A percentile compares a stretch with the other conserved stretches of the same genome.
phyloP scores from a whole-genome alignment of 2,797 vertebrate species.

The Borostomias antarcticus region DNA sequence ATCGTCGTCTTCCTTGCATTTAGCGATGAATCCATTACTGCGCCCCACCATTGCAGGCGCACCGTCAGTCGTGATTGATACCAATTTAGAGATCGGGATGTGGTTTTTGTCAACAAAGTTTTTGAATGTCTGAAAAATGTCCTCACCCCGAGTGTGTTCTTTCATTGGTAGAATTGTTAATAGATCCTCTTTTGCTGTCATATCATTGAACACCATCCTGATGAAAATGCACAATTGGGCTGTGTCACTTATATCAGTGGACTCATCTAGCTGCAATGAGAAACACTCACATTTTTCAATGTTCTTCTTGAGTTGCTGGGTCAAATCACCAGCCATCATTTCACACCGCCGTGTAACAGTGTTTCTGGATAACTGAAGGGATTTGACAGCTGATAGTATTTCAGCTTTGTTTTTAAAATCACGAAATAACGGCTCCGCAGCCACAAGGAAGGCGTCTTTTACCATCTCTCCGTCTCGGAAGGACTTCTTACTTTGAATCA shows the following conservation, averaged over 20 bases:
- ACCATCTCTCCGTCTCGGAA: too few species aligned
- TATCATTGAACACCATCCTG: slow-evolving; percentile 31
- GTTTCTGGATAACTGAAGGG: too few species aligned
- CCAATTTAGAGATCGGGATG: slow-evolving; percentile 18
- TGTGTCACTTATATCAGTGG: slow-evolving; percentile 17
- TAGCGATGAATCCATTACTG: slow-evolving; percentile 24
- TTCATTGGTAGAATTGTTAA: slow-evolving; percentile 22
- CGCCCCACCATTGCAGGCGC: slow-evolving; percentile 21
- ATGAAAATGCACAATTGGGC: slow-evolving; percentile 33
- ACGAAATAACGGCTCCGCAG: too few species aligned
- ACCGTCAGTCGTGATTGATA: slow-evolving; percentile 24
- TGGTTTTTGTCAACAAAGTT: slow-evolving; percentile 16
- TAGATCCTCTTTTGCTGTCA: slow-evolving; percentile 27
- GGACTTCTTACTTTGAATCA: too few species aligned
- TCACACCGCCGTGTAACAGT: too few species aligned
- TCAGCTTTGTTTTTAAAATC: too few species aligned
- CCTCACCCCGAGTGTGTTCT: slow-evolving; percentile 23
- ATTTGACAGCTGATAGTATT: too few species aligned
- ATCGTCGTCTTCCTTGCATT: slow-evolving; percentile 14
- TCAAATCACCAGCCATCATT: slow-evolving; percentile 10
- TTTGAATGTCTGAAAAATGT: slow-evolving; percentile 22
- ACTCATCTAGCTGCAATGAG: slow-evolving; percentile 8
- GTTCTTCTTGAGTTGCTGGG: slow-evolving; percentile 28
- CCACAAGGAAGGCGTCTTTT: too few species aligned
- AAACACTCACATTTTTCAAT: slow-evolving; percentile 28